phyloP scores from a whole-genome alignment of 2,113 vertebrate genomes.

The Corythornis madagascariensis region DNA sequence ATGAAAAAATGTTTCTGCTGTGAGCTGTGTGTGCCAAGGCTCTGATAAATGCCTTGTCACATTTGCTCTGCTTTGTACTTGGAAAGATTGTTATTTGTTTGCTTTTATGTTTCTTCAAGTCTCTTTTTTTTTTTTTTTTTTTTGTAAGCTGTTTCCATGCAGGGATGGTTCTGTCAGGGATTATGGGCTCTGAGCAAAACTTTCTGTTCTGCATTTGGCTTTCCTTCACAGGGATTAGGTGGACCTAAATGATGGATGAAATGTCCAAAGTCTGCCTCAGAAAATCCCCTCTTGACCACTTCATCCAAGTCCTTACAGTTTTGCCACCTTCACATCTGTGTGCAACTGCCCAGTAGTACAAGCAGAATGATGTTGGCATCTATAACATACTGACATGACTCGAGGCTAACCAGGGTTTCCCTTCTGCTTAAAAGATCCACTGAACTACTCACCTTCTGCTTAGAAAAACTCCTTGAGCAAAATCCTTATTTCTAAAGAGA shows the following conservation, averaged over 20 bases:
- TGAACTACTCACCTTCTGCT: not conserved
- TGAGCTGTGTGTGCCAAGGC: not conserved
- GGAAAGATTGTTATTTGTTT: slow-evolving; percentile 50
- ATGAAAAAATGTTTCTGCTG: slow-evolving; percentile 9
- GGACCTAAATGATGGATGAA: not conserved
- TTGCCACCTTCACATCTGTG: not conserved
- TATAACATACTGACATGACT: not conserved
- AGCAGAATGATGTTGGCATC: not conserved
- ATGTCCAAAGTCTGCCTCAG: not conserved
- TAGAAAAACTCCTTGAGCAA: not conserved
- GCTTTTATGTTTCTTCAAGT: slow-evolving; percentile 24
- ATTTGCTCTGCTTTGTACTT: slow-evolving; percentile 42
- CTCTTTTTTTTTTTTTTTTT: not conserved
- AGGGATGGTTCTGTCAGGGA: not conserved
- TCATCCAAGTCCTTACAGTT: not conserved
- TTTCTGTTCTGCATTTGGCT: not conserved
- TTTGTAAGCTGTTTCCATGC: not conserved
- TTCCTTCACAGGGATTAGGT: not conserved
- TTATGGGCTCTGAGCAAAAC: not conserved
- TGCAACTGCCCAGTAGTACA: not conserved
- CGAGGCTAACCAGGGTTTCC: not conserved
- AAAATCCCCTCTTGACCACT: not conserved
- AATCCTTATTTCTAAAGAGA: not conserved
- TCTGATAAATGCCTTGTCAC: slow-evolving; percentile 25
- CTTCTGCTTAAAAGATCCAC: not conserved